Percentiles rank a stretch among this genome's conserved stretches.
Conservation (phyloP, 2,113 vertebrate species). For the Varanus salvator region DNA sequence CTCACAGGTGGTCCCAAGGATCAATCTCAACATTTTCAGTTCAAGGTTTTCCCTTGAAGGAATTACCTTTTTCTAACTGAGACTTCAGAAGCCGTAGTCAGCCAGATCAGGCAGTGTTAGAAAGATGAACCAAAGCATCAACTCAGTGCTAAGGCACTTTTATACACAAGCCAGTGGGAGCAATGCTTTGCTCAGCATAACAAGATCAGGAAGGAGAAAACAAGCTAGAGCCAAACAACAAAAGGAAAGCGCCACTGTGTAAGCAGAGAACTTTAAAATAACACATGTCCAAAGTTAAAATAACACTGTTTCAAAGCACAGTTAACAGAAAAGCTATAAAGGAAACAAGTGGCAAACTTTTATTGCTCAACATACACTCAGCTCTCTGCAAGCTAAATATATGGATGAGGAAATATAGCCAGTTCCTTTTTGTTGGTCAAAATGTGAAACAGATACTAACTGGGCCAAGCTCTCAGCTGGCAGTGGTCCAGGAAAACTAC, state of each 20-base stretch:
- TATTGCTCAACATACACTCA: neutral
- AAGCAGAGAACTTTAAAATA: neutral
- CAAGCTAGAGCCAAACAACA: neutral
- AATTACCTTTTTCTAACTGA: neutral
- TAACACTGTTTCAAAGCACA: neutral
- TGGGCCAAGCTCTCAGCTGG: neutral
- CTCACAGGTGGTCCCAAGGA: neutral
- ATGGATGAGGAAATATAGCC: slow-evolving; percentile 2
- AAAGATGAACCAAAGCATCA: neutral
- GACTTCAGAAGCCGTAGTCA: neutral
- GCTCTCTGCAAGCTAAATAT: slow-evolving; percentile 19
- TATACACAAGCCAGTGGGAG: neutral
- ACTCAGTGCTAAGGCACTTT: neutral
- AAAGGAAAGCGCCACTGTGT: neutral
- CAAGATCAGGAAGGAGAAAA: neutral
- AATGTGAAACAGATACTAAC: slow-evolving; percentile 13
- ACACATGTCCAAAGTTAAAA: neutral
- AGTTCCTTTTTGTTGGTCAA: neutral
- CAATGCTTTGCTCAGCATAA: neutral
- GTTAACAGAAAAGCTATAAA: slow-evolving; percentile 25
- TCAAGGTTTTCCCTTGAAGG: neutral
- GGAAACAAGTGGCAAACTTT: slow-evolving; percentile 19
- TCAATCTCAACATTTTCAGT: neutral
- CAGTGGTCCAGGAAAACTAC: neutral
- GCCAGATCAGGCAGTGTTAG: neutral